Conservation (phyloP, 1,140 invertebrate species). For the Eupeodes corollae region DNA sequence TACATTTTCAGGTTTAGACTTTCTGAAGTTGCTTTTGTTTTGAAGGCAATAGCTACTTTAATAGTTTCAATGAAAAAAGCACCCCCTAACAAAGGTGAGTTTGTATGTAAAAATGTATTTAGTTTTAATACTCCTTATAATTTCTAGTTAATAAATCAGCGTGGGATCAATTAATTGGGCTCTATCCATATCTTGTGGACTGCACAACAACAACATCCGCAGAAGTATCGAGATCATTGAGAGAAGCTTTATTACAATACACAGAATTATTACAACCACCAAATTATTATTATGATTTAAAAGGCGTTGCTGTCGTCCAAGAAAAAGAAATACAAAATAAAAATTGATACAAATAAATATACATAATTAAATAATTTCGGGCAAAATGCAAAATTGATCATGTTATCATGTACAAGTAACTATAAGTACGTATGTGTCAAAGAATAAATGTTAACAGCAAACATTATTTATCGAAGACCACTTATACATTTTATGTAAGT, state of each 20-base stretch:
- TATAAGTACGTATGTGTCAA: no score
- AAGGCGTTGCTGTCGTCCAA: no score
- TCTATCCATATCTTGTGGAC: conserved; percentile 85
- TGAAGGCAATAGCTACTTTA: conserved; percentile 88
- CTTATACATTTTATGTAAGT: no score
- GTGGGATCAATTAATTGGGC: conserved; percentile 81
- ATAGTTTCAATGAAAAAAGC: conserved; percentile 87
- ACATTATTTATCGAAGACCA: no score
- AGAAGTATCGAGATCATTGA: conserved; percentile 71
- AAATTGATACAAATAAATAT: no score
- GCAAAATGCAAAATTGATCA: no score
- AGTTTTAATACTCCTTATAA: conserved; percentile 6
- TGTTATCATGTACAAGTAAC: no score
- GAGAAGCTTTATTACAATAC: conserved; percentile 80
- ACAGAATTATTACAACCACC: conserved; percentile 71
- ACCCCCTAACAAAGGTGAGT: conserved; percentile 63
- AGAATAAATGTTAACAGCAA: no score
- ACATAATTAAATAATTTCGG: no score
- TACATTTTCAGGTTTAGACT: conserved; percentile 65
- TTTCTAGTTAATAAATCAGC: conserved; percentile 69
- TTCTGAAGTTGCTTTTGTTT: conserved; percentile 92
- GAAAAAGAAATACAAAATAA: no score
- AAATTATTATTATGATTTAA: conserved; percentile 1
- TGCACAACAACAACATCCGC: conserved; percentile 65
- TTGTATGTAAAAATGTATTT: not conserved